Evolutionary conservation across 2,797 vertebrate species (phyloP).

Genomic region (Halcyon badia): DNA sequence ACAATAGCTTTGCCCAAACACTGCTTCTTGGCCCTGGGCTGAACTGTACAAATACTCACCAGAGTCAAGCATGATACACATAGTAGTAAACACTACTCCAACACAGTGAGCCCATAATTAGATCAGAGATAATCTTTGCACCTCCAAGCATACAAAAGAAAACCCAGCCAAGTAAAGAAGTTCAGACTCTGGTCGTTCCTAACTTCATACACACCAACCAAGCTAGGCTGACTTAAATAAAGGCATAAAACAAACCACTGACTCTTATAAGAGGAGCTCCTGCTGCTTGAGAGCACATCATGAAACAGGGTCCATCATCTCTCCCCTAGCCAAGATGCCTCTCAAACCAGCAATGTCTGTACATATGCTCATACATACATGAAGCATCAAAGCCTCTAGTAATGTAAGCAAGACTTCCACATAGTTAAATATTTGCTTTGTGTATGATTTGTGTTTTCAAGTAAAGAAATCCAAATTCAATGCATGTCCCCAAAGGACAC

Average conservation of each 20-base stretch:
- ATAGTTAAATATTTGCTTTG: neutral
- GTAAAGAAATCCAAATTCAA: neutral
- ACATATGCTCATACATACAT: rapidly evolving
- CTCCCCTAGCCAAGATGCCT: neutral
- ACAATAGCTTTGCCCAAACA: neutral
- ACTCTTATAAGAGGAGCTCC: neutral
- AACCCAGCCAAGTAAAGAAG: neutral
- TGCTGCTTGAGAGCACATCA: neutral
- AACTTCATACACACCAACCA: rapidly evolving
- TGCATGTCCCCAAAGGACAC: rapidly evolving
- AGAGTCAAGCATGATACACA: rapidly evolving
- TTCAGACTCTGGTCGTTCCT: rapidly evolving
- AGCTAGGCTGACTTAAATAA: neutral
- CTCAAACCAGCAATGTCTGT: neutral
- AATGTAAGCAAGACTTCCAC: neutral
- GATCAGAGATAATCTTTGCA: neutral
- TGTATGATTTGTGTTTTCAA: neutral
- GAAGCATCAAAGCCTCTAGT: neutral
- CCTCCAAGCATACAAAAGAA: rapidly evolving
- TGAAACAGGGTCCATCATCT: neutral
- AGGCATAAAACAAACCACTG: neutral
- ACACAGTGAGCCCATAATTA: neutral
- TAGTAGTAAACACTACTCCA: neutral
- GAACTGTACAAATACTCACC: neutral
- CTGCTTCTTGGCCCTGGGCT: neutral